phyloP scores from a whole-genome alignment of 2,888 invertebrate genomes.

The Apodemia hepburni region DNA sequence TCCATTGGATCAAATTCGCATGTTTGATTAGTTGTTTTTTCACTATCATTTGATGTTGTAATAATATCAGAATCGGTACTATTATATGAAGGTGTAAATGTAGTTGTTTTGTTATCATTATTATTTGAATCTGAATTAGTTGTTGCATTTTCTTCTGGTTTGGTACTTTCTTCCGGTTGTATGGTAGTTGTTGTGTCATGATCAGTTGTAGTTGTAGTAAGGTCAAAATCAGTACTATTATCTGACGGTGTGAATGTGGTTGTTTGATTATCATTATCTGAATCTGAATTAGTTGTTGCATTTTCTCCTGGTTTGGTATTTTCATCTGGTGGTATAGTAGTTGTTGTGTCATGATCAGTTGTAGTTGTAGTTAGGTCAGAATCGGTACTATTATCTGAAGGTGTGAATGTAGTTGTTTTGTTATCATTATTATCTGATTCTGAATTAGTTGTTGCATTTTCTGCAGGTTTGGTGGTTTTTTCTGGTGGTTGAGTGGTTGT shows the following conservation, averaged over 20 bases:
- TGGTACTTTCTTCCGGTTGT: not conserved
- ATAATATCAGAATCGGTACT: not conserved
- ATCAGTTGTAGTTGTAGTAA: not conserved
- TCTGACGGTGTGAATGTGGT: not conserved
- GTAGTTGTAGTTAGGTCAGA: not conserved
- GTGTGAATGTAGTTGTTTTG: not conserved
- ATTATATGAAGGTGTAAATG: not conserved
- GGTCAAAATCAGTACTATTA: not conserved
- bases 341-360: not conserved
- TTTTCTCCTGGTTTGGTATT: not conserved
- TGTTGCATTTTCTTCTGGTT: not conserved
- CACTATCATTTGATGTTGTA: not conserved
- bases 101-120: too few species aligned
- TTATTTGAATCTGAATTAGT: too few species aligned
- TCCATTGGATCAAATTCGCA: not conserved
- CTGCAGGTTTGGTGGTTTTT: not conserved
- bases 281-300: too few species aligned
- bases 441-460: not conserved
- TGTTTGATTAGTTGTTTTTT: not conserved
- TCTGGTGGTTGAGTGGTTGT: not conserved
- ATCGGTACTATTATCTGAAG: not conserved
- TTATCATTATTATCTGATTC: not conserved
- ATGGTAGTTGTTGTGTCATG: not conserved
- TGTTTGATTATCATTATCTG: too few species aligned
- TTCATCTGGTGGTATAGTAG: not conserved